These are phyloP conservation scores for Cherax destructor DNA, from an alignment of 1,140 invertebrate genomes.

Conservation along the genomic window DNA sequence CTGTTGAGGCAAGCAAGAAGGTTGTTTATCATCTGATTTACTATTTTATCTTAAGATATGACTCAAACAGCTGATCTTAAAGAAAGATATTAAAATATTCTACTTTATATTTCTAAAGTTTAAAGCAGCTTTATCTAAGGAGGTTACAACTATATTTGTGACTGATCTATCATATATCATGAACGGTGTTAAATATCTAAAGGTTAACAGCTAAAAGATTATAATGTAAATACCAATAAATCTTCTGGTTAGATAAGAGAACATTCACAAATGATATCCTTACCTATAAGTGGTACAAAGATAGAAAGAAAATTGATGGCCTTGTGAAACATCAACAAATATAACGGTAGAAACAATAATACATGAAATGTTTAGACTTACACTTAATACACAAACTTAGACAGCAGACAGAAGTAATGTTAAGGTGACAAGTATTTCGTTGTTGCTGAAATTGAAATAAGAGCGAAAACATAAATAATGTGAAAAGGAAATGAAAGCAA, in stretches of 20 bases:
- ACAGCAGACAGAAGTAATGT: slow-evolving; percentile 1
- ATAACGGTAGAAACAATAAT: not conserved
- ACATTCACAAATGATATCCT: not conserved
- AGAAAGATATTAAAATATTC: slow-evolving; percentile 9
- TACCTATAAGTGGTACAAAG: too few species aligned
- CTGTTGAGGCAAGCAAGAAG: slow-evolving; percentile 29
- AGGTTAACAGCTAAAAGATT: not conserved
- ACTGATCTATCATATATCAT: not conserved
- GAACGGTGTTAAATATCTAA: not conserved
- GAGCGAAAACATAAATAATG: not conserved
- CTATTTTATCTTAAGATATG: not conserved
- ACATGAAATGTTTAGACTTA: too few species aligned
- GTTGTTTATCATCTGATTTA: slow-evolving; percentile 37
- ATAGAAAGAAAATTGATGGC: too few species aligned
- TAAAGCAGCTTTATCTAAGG: slow-evolving; percentile 29
- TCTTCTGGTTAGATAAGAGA: not conserved
- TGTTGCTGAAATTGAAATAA: not conserved
- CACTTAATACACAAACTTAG: not conserved
- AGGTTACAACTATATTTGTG: slow-evolving; percentile 15
- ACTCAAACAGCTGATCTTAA: not conserved
- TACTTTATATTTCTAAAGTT: not conserved
- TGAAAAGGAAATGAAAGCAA: too few species aligned
- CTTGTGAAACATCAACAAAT: not conserved
- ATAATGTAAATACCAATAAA: not conserved
- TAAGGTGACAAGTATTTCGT: not conserved